These are phyloP conservation scores for Apis florea DNA, from an alignment of 1,140 invertebrate species.

Conservation along the genomic window DNA sequence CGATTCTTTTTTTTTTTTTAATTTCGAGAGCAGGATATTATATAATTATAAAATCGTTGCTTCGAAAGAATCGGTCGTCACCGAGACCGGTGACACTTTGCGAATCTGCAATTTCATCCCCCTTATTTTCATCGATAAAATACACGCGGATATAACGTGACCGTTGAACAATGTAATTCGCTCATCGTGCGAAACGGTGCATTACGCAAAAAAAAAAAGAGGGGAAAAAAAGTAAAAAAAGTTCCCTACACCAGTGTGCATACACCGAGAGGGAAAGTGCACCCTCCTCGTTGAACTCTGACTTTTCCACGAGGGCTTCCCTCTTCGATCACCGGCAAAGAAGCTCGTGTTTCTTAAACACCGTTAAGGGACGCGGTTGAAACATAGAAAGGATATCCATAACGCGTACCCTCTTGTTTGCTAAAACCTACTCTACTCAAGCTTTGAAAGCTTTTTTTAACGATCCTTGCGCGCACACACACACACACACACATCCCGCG, in stretches of 20 bases:
- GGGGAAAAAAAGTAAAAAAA: background rate
- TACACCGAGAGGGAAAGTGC: conserved; percentile 6
- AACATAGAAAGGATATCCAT: background rate
- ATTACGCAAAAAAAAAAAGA: background rate
- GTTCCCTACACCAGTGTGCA: background rate
- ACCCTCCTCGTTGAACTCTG: conserved; percentile 18
- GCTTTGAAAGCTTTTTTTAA: conserved; percentile 19
- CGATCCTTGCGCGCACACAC: background rate
- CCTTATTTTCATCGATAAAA: too few relatives aligned
- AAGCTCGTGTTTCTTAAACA: background rate
- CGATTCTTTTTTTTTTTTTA: too few relatives aligned
- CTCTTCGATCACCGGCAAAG: background rate
- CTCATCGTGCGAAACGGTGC: background rate
- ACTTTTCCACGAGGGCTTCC: conserved; percentile 10
- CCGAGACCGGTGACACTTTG: too few relatives aligned
- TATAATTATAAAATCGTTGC: too few relatives aligned
- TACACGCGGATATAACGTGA: background rate
- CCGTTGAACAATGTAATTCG: background rate
- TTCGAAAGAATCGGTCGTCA: too few relatives aligned
- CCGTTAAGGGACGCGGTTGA: background rate
- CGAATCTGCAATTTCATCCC: too few relatives aligned
- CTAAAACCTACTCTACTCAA: background rate
- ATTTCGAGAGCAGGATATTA: too few relatives aligned
- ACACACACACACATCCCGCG: too few relatives aligned
- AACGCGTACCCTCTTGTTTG: background rate